These are phyloP conservation scores for Grammomys dolichurus DNA, from an alignment of 2,113 vertebrate species.

Conservation along the genomic window DNA sequence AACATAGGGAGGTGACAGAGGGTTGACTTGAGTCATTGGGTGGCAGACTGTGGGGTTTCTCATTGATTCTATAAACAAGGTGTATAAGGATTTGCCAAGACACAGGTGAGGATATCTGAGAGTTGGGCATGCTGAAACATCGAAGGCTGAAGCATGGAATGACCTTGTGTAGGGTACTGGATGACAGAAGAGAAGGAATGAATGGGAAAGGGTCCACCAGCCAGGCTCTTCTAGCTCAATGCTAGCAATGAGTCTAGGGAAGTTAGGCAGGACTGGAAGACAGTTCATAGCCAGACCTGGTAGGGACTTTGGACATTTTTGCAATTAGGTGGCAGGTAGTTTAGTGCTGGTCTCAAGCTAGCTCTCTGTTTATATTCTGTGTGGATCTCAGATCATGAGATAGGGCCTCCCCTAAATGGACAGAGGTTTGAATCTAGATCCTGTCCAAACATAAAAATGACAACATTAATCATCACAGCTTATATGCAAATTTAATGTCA, in stretches of 20 bases:
- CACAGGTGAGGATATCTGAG: too few species aligned
- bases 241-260: too few species aligned
- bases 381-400: neutral
- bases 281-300: rapidly evolving
- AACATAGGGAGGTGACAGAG: rapidly evolving
- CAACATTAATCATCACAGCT: too few species aligned
- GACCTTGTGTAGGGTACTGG: neutral
- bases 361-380: neutral
- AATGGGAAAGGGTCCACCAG: rapidly evolving
- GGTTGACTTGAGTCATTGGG: rapidly evolving
- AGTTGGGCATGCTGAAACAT: rapidly evolving
- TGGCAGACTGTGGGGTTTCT: rapidly evolving
- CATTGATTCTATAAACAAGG: too few species aligned
- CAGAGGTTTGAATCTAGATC: neutral
- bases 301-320: neutral
- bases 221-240: rapidly evolving
- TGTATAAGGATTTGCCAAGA: too few species aligned
- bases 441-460: neutral
- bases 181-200: rapidly evolving
- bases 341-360: neutral
- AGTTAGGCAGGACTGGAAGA: neutral
- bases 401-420: neutral
- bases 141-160: neutral
- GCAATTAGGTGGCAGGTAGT: too few species aligned
- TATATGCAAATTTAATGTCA: neutral